Conservation (phyloP, 2,797 vertebrate species). For the Fundulus diaphanus region DNA sequence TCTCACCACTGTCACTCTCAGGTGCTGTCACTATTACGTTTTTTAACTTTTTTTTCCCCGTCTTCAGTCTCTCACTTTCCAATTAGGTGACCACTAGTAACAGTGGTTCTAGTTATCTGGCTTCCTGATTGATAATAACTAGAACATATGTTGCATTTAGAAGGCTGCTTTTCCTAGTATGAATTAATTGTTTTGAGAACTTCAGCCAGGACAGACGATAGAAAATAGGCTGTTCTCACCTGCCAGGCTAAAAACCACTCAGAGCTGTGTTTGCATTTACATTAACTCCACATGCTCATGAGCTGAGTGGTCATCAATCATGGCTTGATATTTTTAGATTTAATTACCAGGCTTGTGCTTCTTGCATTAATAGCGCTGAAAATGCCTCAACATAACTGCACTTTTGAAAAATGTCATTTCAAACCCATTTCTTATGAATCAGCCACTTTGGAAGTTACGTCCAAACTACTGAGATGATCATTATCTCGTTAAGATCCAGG, state of each 20-base stretch:
- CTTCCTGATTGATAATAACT: conserved; percentile 43
- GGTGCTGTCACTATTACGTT: conserved; percentile 30
- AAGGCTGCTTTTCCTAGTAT: conserved; percentile 27
- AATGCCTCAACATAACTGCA: conserved; percentile 27
- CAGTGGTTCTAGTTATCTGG: conserved; percentile 40
- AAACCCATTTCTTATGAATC: conserved; percentile 46
- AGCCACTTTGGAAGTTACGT: conserved; percentile 50
- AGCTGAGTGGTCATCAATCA: conserved; percentile 73
- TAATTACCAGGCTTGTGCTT: conserved; percentile 61
- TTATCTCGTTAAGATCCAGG: conserved; percentile 60
- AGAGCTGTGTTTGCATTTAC: conserved; percentile 30
- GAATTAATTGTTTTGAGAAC: conserved; percentile 29
- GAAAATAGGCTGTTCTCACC: conserved; percentile 31
- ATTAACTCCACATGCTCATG: conserved; percentile 43
- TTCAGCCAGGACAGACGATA: conserved; percentile 11
- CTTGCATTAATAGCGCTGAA: conserved; percentile 43
- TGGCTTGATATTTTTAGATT: conserved; percentile 70
- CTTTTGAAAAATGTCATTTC: conserved; percentile 44
- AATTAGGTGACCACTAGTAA: conserved; percentile 33
- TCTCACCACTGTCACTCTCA: conserved; percentile 41
- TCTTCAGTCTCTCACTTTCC: conserved; percentile 39
- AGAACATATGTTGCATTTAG: conserved; percentile 12
- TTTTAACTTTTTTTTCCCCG: neutral
- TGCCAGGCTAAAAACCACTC: conserved; percentile 28
- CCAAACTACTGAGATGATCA: conserved; percentile 55